These are phyloP conservation scores for Gadopsis marmoratus DNA, from an alignment of 2,797 vertebrate genomes.

Conservation along the genomic window DNA sequence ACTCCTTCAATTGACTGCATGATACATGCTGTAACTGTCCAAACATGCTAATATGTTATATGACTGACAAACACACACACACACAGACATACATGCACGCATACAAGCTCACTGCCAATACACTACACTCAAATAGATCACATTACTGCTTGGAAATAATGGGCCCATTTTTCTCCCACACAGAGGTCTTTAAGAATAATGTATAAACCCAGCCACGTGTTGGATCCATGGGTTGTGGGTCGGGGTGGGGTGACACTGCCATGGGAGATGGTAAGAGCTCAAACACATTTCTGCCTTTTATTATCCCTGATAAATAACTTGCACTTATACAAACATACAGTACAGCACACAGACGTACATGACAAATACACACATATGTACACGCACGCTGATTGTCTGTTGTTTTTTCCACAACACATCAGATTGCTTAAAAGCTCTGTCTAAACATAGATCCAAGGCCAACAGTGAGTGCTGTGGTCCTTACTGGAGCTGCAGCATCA, in stretches of 20 bases:
- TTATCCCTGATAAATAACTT: constrained; percentile 67
- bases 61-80: constrained; percentile 27
- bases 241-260: constrained; percentile 48
- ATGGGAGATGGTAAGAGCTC: constrained; percentile 62
- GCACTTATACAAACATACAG: constrained; percentile 64
- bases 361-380: constrained; percentile 24
- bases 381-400: constrained; percentile 18
- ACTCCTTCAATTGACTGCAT: constrained; percentile 22
- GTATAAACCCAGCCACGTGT: constrained; percentile 75
- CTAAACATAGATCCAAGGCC: constrained; percentile 74
- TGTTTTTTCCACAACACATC: constrained; percentile 46
- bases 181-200: constrained; percentile 82
- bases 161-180: constrained; percentile 75
- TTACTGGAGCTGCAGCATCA: constrained; percentile 50
- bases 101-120: constrained; percentile 29
- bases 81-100: not conserved
- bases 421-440: constrained; percentile 75
- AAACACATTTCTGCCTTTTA: constrained; percentile 76
- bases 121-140: constrained; percentile 69
- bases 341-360: constrained; percentile 33
- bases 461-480: constrained; percentile 64
- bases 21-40: constrained; percentile 5
- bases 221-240: constrained; percentile 56
- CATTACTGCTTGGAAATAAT: constrained; percentile 77
- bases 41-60: constrained; percentile 29